Evolutionary conservation across 2,797 vertebrate genomes (phyloP).

Genomic region (Hapalemur alaotrensis): DNA sequence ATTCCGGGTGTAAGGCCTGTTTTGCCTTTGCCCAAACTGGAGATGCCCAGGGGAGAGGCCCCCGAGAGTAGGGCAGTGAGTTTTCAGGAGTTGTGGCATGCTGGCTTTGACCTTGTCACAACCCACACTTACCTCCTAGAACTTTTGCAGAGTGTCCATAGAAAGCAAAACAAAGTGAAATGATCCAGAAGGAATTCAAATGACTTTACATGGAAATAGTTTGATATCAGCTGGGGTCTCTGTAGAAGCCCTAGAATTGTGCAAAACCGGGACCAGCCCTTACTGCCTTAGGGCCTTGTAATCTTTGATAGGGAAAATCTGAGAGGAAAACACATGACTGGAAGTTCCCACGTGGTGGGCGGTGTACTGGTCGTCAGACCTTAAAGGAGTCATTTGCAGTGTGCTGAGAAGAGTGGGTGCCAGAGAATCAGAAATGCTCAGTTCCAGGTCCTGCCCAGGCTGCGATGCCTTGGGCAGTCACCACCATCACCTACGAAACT

Average conservation of each 20-base stretch:
- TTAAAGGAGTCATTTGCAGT: background rate
- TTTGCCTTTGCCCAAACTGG: background rate
- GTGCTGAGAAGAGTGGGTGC: background rate
- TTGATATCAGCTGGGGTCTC: background rate
- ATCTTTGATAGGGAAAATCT: background rate
- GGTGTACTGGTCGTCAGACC: background rate
- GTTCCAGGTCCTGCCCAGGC: background rate
- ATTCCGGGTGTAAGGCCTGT: background rate
- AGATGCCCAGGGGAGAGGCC: background rate
- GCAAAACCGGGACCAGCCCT: background rate
- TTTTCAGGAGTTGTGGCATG: background rate
- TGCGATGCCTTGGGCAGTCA: background rate
- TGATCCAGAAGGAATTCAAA: background rate
- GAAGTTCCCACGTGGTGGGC: background rate
- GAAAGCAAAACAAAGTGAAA: background rate
- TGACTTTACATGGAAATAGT: background rate
- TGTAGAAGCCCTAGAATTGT: background rate
- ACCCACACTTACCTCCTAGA: background rate
- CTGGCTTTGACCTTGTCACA: constrained; percentile 27
- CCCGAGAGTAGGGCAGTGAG: background rate
- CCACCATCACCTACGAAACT: too few species aligned
- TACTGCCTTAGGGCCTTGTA: background rate
- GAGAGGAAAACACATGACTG: background rate
- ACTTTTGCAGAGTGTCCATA: background rate
- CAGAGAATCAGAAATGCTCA: background rate